Evolutionary conservation across 2,113 vertebrate species (phyloP).

Genomic region (Xenus cinereus): DNA sequence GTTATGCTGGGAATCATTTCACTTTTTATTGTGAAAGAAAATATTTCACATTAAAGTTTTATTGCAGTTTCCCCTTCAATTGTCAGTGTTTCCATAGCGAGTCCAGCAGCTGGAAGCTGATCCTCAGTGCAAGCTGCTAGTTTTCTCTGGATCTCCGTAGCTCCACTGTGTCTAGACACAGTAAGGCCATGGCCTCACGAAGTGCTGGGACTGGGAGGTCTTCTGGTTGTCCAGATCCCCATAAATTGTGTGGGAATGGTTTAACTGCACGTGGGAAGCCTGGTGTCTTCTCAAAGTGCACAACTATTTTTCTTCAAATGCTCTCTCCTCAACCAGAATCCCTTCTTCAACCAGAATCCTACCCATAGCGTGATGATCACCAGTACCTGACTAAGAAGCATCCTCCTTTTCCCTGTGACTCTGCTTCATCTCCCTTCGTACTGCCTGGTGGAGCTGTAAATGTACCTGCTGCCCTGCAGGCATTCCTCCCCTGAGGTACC

Average conservation of each 20-base stretch:
- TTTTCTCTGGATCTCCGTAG: background rate
- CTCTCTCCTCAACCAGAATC: background rate
- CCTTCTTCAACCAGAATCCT: background rate
- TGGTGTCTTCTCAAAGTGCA: background rate
- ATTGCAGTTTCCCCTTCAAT: slow-evolving; percentile 1
- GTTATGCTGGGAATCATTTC: slow-evolving; percentile 40
- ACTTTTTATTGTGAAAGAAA: background rate
- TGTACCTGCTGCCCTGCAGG: slow-evolving; percentile 6
- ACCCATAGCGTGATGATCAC: background rate
- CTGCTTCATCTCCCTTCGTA: background rate
- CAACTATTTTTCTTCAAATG: background rate
- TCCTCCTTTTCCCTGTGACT: background rate
- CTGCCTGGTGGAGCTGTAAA: background rate
- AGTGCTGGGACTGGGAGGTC: background rate
- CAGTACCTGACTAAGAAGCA: background rate
- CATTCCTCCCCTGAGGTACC: background rate
- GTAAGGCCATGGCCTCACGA: background rate
- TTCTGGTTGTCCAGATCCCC: background rate
- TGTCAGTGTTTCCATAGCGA: slow-evolving; percentile 21
- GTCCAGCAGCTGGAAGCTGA: background rate
- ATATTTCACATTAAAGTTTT: background rate
- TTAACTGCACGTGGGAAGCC: accelerated
- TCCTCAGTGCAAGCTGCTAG: background rate
- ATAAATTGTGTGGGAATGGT: background rate
- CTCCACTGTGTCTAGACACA: background rate